Conservation (phyloP, 2,888 invertebrate genomes). For the Megastigmus dorsalis region DNA sequence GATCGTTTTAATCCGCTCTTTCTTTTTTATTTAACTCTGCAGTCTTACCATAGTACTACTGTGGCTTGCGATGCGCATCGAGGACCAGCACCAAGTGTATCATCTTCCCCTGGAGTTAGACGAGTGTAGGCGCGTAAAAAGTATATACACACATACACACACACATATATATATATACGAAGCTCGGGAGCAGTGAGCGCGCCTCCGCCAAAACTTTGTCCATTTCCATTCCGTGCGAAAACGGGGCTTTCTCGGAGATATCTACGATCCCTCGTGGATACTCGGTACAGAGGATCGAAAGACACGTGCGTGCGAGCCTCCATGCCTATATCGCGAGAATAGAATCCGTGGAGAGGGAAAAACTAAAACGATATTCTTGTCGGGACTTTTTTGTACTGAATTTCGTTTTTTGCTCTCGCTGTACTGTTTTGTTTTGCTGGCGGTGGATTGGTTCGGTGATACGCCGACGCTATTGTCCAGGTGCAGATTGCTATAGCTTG, state of each 20-base stretch:
- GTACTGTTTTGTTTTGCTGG: too few relatives aligned
- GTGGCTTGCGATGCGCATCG: constrained; percentile 20
- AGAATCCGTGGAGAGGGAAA: neutral
- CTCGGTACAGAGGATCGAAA: too few relatives aligned
- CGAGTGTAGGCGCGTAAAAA: too few relatives aligned
- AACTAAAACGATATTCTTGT: neutral
- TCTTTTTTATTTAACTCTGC: constrained; percentile 13
- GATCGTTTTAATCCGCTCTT: neutral
- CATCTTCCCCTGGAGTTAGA: constrained; percentile 63
- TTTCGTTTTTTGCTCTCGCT: constrained; percentile 16
- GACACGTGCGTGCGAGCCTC: neutral
- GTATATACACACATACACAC: too few relatives aligned
- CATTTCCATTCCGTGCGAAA: constrained; percentile 67
- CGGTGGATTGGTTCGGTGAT: too few relatives aligned
- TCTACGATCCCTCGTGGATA: constrained; percentile 57
- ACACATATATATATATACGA: too few relatives aligned
- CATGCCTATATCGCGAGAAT: constrained; percentile 3
- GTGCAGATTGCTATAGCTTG: too few relatives aligned
- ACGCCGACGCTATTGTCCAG: too few relatives aligned
- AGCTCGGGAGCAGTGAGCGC: too few relatives aligned
- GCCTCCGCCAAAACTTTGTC: constrained; percentile 66
- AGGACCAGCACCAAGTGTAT: constrained; percentile 67
- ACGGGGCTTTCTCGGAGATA: constrained; percentile 58
- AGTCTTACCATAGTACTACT: too few relatives aligned
- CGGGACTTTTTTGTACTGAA: neutral